These are phyloP conservation scores for Xanthia icteritia DNA, from an alignment of 2,888 invertebrate genomes.

Conservation along the genomic window DNA sequence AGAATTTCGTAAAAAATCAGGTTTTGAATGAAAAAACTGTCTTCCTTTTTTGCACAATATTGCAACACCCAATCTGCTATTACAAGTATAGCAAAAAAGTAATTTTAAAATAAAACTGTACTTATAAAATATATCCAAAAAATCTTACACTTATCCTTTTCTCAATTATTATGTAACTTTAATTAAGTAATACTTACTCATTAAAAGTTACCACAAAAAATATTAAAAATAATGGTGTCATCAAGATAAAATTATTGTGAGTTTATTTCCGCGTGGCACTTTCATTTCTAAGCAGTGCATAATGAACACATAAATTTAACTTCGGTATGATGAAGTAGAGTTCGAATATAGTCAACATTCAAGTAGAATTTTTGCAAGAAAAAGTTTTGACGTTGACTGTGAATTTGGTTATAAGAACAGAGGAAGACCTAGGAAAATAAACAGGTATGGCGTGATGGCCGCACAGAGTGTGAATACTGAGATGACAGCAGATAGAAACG, in stretches of 20 bases:
- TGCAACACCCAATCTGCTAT: background rate
- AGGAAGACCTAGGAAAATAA: background rate
- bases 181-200: conserved; percentile 3
- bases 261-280: conserved; percentile 31
- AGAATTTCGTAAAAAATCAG: background rate
- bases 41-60: background rate
- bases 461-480: background rate
- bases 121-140: background rate
- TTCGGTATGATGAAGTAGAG: background rate
- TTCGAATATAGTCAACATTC: background rate
- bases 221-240: conserved; percentile 1
- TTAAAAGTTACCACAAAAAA: conserved; percentile 4
- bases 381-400: background rate
- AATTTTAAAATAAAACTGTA: background rate
- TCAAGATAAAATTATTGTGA: conserved; percentile 11
- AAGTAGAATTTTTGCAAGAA: background rate
- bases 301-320: conserved; percentile 2
- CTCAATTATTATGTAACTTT: conserved; percentile 21
- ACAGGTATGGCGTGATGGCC: background rate
- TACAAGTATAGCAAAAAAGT: background rate
- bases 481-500: background rate
- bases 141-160: background rate
- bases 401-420: background rate
- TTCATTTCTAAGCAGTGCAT: conserved; percentile 20
- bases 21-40: background rate